Evolutionary conservation across 2,797 vertebrate species (phyloP).

Genomic region (Avahi laniger): DNA sequence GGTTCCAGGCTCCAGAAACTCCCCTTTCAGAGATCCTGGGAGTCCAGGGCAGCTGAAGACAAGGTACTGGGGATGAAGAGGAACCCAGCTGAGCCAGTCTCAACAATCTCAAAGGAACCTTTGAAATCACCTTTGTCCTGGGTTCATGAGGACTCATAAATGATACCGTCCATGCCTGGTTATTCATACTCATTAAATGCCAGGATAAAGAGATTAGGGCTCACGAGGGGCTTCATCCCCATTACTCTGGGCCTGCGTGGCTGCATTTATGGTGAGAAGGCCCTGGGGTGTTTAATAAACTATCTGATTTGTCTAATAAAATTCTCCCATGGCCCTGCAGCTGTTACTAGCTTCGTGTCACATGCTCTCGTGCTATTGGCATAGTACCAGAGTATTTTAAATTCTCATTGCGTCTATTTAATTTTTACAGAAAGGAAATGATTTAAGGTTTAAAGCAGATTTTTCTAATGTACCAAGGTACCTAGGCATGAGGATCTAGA

Average conservation of each 20-base stretch:
- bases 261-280: constrained; percentile 53
- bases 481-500: not conserved
- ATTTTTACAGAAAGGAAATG: constrained; percentile 49
- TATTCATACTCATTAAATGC: constrained; percentile 33
- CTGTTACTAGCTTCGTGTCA: not conserved
- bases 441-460: constrained; percentile 1
- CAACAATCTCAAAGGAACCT: not conserved
- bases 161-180: not conserved
- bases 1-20: not conserved
- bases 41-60: not conserved
- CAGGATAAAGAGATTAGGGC: constrained; percentile 12
- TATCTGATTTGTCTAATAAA: constrained; percentile 47
- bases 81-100: not conserved
- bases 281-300: constrained; percentile 47
- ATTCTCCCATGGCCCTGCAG: not conserved
- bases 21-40: not conserved
- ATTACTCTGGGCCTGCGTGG: not conserved
- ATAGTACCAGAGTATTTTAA: not conserved
- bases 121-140: not conserved
- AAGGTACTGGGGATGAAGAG: not conserved
- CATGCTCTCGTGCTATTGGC: not conserved
- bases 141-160: not conserved
- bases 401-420: constrained; percentile 26
- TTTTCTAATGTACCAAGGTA: not conserved
- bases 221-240: not conserved